Base-by-base conservation (phyloP, 2,797 vertebrate genomes). In the Neopelma chrysocephalum region DNA sequence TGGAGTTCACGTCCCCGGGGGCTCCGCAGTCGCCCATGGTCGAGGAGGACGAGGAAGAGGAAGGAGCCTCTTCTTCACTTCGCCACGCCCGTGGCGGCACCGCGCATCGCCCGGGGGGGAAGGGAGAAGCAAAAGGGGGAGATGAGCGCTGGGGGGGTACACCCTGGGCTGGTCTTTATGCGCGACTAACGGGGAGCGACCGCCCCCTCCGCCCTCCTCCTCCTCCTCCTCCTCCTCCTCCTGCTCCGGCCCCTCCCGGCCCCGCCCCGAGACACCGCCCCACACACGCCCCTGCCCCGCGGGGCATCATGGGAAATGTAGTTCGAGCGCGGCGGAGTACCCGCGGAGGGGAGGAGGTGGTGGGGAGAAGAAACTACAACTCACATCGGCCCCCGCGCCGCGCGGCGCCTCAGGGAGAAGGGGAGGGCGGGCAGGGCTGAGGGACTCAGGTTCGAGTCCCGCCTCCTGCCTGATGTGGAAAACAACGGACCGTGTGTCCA, bases 1-100 rank as follows among this genome's bases (percentile, higher is more conserved):
- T 98, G 68, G 98, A 98, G 97, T 99, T 98, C 73, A 98, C 95
- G 84, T 99, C 99, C 26, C 96, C 98, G 77, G 64, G 45, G 25
- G 82, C 65, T 73, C 95, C 89, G 89, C 87, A 57, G 79, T 96
- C 93, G 69, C 97, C 97, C 94, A 90, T 94, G 56, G 76, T 15
- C 5, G 14, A 34, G 9, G 27, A 18, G 1, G 25, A 45, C 14
- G 62, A 62, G 11, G 19, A 8, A 10, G 5, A 10, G 8, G 34
- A 47, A 47, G 64, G 60, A 32, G 31, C 91, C 93, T 68, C 84
- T 53, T 0, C 81, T 57, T 93, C 87, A 89, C 76, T 82, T 10
- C 2, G 73, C 48, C 47, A 53, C 79, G 14, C 77, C 42, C 34
- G 47, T 48, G 87, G 86, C 79, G 43, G 88, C 94, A 48, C 54